Evolutionary conservation across 2,888 invertebrate species (phyloP), one percentile per base, ranked within the genome.

Genomic region (Azorinus chamasolen): DNA sequence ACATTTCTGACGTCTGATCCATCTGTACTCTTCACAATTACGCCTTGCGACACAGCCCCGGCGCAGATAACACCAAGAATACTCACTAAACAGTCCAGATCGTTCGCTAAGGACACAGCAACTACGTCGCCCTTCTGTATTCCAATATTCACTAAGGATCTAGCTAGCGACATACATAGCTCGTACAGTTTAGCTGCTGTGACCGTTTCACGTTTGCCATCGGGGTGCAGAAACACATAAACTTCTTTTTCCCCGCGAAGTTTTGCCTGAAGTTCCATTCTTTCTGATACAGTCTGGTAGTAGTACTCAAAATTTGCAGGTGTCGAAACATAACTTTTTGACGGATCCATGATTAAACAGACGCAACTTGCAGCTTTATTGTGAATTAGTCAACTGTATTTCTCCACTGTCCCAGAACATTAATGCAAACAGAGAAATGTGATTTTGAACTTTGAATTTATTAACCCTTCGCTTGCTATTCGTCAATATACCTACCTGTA

Each of bases 41-140:
- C 14, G 41, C 62, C 71, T 6, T 62, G 20, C 5, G 58, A 53
- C 2, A 71, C 39, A 12, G 57, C 66, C 1, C 71, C 76, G 8
- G 66, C 45, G 37, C 51, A 50, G 3, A 77, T 77, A 12, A 66
- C 58, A n/a, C 71, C 68, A 39, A 77, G 63, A 6, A 55, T 51
- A 37, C 62, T 43, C 10, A 77, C 16, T 27, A 77, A 51, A 37
- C 71, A 25, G 14, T 77, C 66, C 5, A 71, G 10, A 10, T 66
- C 63, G 51, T 77, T 77, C 5, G 55, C 43, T 5, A 66, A 57
- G 20, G 62, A 71, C 1, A 57, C 53, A 0, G 58, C 76, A n/a
- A 71, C 70, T n/a, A 77, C 37, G n/a, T 77, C 76, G 2, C 71
- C 76, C 39, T 51, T 66, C 25, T 48, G 25, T 18, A 77, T 51